Conservation (phyloP, 2,888 invertebrate genomes). For the Caenorhabditis sulstoni region DNA sequence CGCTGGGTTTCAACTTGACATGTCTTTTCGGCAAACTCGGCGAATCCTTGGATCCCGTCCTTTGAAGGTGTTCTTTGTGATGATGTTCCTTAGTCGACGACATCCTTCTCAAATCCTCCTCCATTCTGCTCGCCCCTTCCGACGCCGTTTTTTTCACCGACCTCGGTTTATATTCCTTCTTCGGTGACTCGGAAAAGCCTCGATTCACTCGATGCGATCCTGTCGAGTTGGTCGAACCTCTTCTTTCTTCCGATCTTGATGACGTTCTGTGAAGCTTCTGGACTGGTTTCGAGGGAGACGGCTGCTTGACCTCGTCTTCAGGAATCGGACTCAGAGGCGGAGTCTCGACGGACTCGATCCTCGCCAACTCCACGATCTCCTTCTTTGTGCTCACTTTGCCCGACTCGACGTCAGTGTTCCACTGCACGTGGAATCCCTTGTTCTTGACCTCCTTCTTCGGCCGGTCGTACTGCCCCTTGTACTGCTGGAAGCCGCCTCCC, state of each 20-base stretch:
- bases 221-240: slow-evolving; percentile 35
- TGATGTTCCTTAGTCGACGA: slow-evolving; percentile 49
- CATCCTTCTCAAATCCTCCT: slow-evolving; percentile 47
- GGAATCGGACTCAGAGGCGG: slow-evolving; percentile 56
- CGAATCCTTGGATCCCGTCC: slow-evolving; percentile 35
- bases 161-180: slow-evolving; percentile 41
- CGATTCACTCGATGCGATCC: slow-evolving; percentile 29
- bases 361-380: slow-evolving; percentile 38
- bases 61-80: slow-evolving; percentile 48
- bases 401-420: slow-evolving; percentile 70
- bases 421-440: slow-evolving; percentile 73
- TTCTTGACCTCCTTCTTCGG: slow-evolving; percentile 68
- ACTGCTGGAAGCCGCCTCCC: slow-evolving; percentile 78
- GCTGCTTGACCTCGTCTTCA: slow-evolving; percentile 51
- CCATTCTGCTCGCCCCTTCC: slow-evolving; percentile 58
- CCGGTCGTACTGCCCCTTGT: slow-evolving; percentile 75
- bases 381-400: slow-evolving; percentile 22
- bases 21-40: slow-evolving; percentile 35
- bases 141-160: slow-evolving; percentile 55
- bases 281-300: slow-evolving; percentile 13
- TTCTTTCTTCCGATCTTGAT: slow-evolving; percentile 54
- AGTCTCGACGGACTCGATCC: slow-evolving; percentile 45
- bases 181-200: slow-evolving; percentile 60
- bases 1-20: slow-evolving; percentile 43
- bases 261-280: slow-evolving; percentile 25